Evolutionary conservation across 2,113 vertebrate species (phyloP).

Genomic region (Rhagologus leucostigma): DNA sequence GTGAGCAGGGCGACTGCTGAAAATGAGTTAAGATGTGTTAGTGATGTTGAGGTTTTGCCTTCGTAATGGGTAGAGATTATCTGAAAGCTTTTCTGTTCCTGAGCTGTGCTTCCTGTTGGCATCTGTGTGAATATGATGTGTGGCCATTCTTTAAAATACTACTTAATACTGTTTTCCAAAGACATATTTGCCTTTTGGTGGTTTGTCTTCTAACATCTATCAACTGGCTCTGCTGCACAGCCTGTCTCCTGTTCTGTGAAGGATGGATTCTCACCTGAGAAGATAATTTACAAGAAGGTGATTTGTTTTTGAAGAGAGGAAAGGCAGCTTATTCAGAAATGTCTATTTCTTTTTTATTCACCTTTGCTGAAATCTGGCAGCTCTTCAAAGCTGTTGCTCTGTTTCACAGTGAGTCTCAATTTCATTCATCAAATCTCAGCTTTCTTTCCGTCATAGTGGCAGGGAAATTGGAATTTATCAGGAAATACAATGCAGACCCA

Average conservation of each 20-base stretch:
- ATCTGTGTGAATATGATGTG: conserved; percentile 21
- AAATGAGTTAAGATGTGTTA: conserved; percentile 34
- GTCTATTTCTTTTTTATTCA: conserved; percentile 1
- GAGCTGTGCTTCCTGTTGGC: conserved; percentile 26
- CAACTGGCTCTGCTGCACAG: not conserved
- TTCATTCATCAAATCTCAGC: conserved; percentile 21
- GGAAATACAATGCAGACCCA: not conserved
- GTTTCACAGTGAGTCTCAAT: not conserved
- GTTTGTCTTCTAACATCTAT: not conserved
- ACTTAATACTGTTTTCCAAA: not conserved
- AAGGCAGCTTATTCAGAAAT: conserved; percentile 2
- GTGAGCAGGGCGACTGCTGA: not conserved
- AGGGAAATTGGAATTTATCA: not conserved
- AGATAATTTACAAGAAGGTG: not conserved
- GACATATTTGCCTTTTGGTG: not conserved
- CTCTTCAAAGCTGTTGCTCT: conserved; percentile 26
- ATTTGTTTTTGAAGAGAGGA: not conserved
- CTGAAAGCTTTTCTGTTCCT: conserved; percentile 41
- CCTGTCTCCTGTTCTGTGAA: not conserved
- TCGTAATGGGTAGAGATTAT: not conserved
- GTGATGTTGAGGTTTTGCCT: conserved; percentile 36
- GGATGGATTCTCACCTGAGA: conserved; percentile 15
- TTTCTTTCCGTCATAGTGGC: not conserved
- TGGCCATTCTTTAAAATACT: not conserved
- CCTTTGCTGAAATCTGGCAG: conserved; percentile 38